Percentiles rank a stretch among this genome's conserved stretches.
phyloP scores from a whole-genome alignment of 2,113 vertebrate species.

The Psilopsiagon aurifrons region DNA sequence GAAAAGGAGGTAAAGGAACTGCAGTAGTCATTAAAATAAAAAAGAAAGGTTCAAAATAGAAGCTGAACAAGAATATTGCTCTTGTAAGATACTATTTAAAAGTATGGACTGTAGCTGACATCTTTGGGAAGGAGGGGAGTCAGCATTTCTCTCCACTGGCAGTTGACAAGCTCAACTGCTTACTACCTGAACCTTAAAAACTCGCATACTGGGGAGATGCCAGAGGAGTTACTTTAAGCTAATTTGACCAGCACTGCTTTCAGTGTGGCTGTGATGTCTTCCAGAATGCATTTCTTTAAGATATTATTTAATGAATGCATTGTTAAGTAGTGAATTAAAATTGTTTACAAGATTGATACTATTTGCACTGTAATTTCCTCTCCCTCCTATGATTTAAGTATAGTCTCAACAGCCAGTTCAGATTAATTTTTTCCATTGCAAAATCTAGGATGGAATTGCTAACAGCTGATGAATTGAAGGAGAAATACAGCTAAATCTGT shows the following conservation, averaged over 20 bases:
- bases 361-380: conserved; percentile 16
- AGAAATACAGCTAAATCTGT: conserved; percentile 23
- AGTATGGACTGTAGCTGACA: neutral
- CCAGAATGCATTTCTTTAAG: neutral
- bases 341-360: conserved; percentile 18
- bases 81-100: neutral
- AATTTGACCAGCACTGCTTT: neutral
- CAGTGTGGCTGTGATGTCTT: neutral
- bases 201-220: neutral
- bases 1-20: neutral
- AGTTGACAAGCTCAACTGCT: neutral
- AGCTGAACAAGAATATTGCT: neutral
- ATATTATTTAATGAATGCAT: neutral
- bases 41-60: neutral
- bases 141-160: neutral
- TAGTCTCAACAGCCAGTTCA: neutral
- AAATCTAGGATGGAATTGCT: conserved; percentile 27
- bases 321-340: conserved; percentile 5
- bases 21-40: neutral
- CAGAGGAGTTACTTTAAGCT: neutral
- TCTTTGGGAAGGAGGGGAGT: neutral
- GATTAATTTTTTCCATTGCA: neutral
- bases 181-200: neutral
- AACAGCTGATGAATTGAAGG: conserved; percentile 39
- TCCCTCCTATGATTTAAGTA: neutral